Evolutionary conservation across 2,113 vertebrate species (phyloP).

Genomic region (Lota lota): DNA sequence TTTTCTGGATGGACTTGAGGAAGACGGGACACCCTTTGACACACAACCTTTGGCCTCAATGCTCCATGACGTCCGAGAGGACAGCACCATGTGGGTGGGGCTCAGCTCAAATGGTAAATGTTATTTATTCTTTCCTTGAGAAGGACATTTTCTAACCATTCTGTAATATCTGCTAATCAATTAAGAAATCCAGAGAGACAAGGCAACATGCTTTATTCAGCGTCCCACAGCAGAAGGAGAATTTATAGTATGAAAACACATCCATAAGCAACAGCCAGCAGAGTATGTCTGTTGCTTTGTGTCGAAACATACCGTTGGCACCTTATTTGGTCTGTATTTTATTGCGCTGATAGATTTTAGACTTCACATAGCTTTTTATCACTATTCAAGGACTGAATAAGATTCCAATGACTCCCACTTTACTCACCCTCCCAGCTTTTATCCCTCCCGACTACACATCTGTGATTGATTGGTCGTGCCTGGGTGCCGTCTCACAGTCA

Average conservation of each 20-base stretch:
- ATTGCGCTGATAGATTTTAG: slow-evolving; percentile 20
- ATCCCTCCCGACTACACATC: slow-evolving; percentile 55
- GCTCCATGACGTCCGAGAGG: slow-evolving; percentile 65
- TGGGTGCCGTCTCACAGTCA: slow-evolving; percentile 54
- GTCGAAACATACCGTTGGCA: not conserved
- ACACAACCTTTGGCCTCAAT: slow-evolving; percentile 70
- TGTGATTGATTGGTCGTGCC: slow-evolving; percentile 65
- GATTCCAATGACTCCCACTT: slow-evolving; percentile 50
- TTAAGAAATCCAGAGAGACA: too few relatives aligned
- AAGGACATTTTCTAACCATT: not conserved
- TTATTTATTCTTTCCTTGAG: not conserved
- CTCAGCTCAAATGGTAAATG: slow-evolving; percentile 82
- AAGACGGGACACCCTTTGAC: slow-evolving; percentile 82
- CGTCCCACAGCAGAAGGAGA: too few relatives aligned
- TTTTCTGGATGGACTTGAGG: slow-evolving; percentile 87
- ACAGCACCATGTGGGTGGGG: slow-evolving; percentile 75
- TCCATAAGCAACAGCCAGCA: too few relatives aligned
- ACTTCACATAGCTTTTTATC: slow-evolving; percentile 28
- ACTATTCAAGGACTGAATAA: slow-evolving; percentile 43
- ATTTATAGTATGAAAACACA: too few relatives aligned
- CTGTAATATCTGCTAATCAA: too few relatives aligned
- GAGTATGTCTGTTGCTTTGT: not conserved
- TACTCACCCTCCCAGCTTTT: slow-evolving; percentile 43
- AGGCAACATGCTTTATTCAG: too few relatives aligned
- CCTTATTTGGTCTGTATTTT: slow-evolving; percentile 12